Base-by-base conservation (phyloP, 2,113 vertebrate species). In the Alethe diademata region DNA sequence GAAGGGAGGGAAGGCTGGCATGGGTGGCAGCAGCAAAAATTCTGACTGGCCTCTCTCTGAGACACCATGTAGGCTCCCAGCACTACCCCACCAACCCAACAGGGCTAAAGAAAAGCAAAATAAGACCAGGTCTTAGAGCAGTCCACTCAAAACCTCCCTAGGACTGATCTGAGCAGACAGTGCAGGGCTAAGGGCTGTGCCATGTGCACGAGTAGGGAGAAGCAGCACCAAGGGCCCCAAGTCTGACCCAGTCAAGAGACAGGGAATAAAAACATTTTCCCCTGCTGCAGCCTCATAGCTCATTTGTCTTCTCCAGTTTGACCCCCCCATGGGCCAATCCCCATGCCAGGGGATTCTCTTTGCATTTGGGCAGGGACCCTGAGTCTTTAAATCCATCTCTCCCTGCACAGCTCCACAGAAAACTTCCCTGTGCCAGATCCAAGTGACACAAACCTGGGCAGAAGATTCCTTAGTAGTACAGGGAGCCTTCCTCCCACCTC, bases 281-380 rank as follows among this genome's bases (percentile, higher is more conserved):
- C 22, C 31, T 80, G 19, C 64, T 83, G 47, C 38, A 80, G 47
- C 47, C 38, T 89, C 69, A 28, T 5, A 11, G 29, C 58, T 75
- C 16, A 1, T 36, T 62, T 9, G 3, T 26, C 1, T 51, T 86
- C 64, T 74, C 26, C 56, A 78, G 28, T 47, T 50, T 66, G 60
- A 58, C 5, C 4, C 1, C 1, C 1, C 36, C 4, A 1, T 12
- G 43, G 38, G 19, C 51, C 35, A 35, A 35, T 35, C 35, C 35
- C 35, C 51, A 82, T 54, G 47, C 33, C 42, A 54, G 11, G 42
- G 23, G 16, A 45, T 25, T 28, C 14, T 92, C 38, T 35, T 33
- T 7, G 16, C 25, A 36, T 40, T 19, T 64, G 17, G n/a, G 13
- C n/a, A 80, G 66, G 24, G 33, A 62, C 8, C 12, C 22, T 43